Percentiles rank a stretch among this genome's conserved stretches.
Conservation (phyloP, 2,113 vertebrate species). For the Prionailurus viverrinus region DNA sequence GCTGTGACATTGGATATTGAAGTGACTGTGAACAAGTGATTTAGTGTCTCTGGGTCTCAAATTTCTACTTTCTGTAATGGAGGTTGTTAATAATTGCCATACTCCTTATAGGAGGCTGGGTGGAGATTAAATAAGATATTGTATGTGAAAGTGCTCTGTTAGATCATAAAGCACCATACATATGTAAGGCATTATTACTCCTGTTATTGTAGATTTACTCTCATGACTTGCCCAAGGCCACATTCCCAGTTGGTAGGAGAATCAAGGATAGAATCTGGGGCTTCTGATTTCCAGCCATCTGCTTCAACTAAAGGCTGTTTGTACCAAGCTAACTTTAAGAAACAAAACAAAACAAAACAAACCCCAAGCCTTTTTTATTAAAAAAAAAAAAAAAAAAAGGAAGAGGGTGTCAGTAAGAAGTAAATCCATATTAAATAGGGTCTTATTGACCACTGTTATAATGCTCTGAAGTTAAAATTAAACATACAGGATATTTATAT, state of each 20-base stretch:
- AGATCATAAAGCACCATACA: constrained; percentile 47
- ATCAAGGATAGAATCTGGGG: constrained; percentile 51
- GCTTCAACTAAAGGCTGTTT: constrained; percentile 58
- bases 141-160: constrained; percentile 54
- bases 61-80: constrained; percentile 2
- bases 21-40: not conserved
- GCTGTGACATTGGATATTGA: constrained; percentile 34
- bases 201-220: constrained; percentile 60
- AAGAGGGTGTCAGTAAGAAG: constrained; percentile 49
- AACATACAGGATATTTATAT: constrained; percentile 49
- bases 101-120: constrained; percentile 16
- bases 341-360: not conserved
- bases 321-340: constrained; percentile 37
- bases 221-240: constrained; percentile 67
- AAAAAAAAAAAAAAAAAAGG: constrained; percentile 26
- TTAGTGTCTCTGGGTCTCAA: constrained; percentile 56
- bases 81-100: constrained; percentile 44
- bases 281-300: constrained; percentile 62
- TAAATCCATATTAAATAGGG: constrained; percentile 51
- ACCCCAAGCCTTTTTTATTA: not conserved
- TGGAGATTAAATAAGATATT: constrained; percentile 44
- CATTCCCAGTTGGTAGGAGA: constrained; percentile 66
- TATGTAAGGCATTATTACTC: constrained; percentile 64
- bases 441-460: constrained; percentile 20
- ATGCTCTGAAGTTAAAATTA: constrained; percentile 53